Conservation (phyloP, 2,888 invertebrate genomes). For the Sicus ferrugineus region DNA sequence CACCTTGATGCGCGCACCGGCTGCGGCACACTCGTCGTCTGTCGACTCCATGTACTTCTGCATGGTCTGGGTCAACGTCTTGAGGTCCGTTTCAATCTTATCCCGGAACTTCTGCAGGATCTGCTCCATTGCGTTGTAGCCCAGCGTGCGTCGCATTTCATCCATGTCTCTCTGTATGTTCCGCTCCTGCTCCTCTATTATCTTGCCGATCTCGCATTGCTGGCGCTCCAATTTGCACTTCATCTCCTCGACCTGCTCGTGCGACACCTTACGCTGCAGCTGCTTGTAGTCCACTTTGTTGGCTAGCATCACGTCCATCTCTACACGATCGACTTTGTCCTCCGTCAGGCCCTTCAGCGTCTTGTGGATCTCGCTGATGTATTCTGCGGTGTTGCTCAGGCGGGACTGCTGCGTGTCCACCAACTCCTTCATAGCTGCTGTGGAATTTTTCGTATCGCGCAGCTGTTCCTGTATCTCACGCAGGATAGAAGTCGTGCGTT, state of each 20-base stretch:
- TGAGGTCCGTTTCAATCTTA: constrained; percentile 68
- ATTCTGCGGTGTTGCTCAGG: constrained; percentile 28
- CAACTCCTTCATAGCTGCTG: constrained; percentile 42
- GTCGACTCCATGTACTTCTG: constrained; percentile 55
- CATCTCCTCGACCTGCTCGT: constrained; percentile 74
- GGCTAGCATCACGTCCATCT: constrained; percentile 75
- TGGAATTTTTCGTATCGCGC: constrained; percentile 43
- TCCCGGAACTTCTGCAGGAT: constrained; percentile 73
- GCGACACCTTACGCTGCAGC: constrained; percentile 76
- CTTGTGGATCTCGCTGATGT: constrained; percentile 41
- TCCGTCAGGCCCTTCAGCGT: constrained; percentile 66
- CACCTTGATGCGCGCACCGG: constrained; percentile 74
- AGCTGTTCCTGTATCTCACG: constrained; percentile 47
- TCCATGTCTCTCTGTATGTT: constrained; percentile 68
- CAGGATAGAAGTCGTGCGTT: constrained; percentile 45
- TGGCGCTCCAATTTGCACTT: constrained; percentile 54
- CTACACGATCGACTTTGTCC: constrained; percentile 75
- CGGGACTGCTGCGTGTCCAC: constrained; percentile 39
- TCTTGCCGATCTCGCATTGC: constrained; percentile 51
- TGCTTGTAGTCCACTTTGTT: constrained; percentile 77
- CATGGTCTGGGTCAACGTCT: constrained; percentile 50
- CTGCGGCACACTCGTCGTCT: constrained; percentile 70
- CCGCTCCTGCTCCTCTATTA: constrained; percentile 53
- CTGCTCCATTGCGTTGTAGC: constrained; percentile 71
- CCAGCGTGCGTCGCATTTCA: constrained; percentile 71